A percentile compares a stretch with the other conserved stretches of the same genome.
Conservation (phyloP, 2,888 invertebrate genomes). For the Archips crataeganus region DNA sequence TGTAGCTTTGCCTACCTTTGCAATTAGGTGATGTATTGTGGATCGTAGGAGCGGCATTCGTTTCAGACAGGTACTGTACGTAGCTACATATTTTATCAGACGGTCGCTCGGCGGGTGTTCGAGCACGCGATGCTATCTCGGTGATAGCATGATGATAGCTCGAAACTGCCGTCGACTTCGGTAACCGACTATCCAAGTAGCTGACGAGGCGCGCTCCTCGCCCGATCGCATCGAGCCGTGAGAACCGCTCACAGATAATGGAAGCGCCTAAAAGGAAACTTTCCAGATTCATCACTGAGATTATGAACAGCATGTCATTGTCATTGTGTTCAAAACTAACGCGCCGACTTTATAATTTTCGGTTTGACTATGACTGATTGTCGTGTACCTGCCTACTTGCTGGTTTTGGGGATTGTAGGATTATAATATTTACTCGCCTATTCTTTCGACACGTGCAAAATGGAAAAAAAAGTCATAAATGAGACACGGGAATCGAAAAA, state of each 20-base stretch:
- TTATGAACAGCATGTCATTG: slow-evolving; percentile 33
- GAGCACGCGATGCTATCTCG: slow-evolving; percentile 69
- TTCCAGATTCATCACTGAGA: slow-evolving; percentile 39
- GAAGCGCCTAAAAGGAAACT: slow-evolving; percentile 42
- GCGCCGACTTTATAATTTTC: slow-evolving; percentile 30
- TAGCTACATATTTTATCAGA: slow-evolving; percentile 56
- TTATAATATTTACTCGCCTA: background rate
- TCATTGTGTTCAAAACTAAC: slow-evolving; percentile 39
- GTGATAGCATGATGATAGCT: slow-evolving; percentile 55
- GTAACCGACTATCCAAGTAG: slow-evolving; percentile 12
- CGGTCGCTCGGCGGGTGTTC: slow-evolving; percentile 46
- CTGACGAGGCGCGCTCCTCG: slow-evolving; percentile 44
- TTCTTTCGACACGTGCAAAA: background rate
- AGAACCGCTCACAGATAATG: slow-evolving; percentile 37
- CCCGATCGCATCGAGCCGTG: slow-evolving; percentile 47
- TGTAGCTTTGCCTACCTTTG: slow-evolving; percentile 8
- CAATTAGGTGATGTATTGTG: slow-evolving; percentile 32
- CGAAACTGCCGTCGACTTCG: slow-evolving; percentile 11
- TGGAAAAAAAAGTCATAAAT: background rate
- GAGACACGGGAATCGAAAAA: too few relatives aligned
- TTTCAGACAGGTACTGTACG: slow-evolving; percentile 53
- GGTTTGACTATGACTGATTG: slow-evolving; percentile 25
- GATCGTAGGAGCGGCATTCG: slow-evolving; percentile 47
- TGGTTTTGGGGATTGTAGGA: background rate
- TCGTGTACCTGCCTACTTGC: slow-evolving; percentile 1